phyloP scores from a whole-genome alignment of 2,888 invertebrate genomes.

The Peribatodes rhomboidaria region DNA sequence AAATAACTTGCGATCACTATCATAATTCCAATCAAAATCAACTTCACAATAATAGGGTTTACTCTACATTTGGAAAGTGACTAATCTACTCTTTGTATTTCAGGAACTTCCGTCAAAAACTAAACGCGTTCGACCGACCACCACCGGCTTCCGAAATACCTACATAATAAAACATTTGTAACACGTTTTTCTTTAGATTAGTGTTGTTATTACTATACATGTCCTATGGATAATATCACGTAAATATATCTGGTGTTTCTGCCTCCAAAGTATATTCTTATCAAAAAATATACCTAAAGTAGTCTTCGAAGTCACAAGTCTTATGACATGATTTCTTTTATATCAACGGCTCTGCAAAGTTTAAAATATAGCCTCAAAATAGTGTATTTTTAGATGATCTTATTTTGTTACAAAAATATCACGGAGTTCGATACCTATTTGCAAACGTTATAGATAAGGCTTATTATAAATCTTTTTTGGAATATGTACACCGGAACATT shows the following conservation, averaged over 20 bases:
- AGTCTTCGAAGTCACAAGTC: slow-evolving; percentile 68
- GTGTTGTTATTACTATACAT: slow-evolving; percentile 59
- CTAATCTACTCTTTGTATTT: slow-evolving; percentile 11
- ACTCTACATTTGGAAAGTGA: too few species aligned
- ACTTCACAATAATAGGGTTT: too few species aligned
- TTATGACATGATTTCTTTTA: slow-evolving; percentile 63
- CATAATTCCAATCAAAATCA: too few species aligned
- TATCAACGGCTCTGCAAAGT: slow-evolving; percentile 60
- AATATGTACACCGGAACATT: slow-evolving; percentile 48
- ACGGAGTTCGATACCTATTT: slow-evolving; percentile 66
- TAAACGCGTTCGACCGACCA: slow-evolving; percentile 44
- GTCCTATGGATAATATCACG: slow-evolving; percentile 63
- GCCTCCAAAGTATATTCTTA: slow-evolving; percentile 58
- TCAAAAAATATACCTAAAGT: slow-evolving; percentile 49
- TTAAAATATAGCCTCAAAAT: slow-evolving; percentile 52
- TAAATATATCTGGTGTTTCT: slow-evolving; percentile 58
- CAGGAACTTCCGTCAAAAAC: slow-evolving; percentile 38
- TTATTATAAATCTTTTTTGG: slow-evolving; percentile 59
- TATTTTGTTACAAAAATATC: slow-evolving; percentile 78
- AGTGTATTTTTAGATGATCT: slow-evolving; percentile 84
- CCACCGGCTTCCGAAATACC: slow-evolving; percentile 51
- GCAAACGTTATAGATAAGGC: slow-evolving; percentile 72
- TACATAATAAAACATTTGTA: slow-evolving; percentile 57
- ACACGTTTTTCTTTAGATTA: slow-evolving; percentile 62
- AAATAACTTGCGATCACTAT: too few species aligned